Evolutionary conservation across 1,140 invertebrate species (phyloP), one percentile per base, ranked within the genome.

Genomic region (Acromyrmex heyeri): DNA sequence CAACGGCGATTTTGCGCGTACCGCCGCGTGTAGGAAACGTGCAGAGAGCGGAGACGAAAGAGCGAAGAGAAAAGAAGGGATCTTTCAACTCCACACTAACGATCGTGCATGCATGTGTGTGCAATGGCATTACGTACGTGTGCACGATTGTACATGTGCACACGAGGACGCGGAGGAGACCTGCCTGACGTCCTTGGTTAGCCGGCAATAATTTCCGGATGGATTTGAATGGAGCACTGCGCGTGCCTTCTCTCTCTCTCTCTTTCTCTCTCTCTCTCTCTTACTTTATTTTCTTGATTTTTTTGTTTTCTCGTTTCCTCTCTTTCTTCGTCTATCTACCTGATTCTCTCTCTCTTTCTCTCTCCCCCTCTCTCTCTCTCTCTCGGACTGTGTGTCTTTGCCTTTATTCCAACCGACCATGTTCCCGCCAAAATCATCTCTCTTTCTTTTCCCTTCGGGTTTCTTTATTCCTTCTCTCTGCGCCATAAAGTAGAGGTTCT

Each of bases 171-270:
- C 44, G 27, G n/a, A 24, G 27, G 30, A 86, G 85, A 67, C 69
- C 70, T 76, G 85, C 81, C 67, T 79, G 86, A 82, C 90, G 93
- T 93, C 92, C 93, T 93, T 93, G 93, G 91, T 88, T 86, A 78
- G 69, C 78, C 83, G 89, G 90, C 90, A 91, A 93, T 93, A 92
- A 91, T 93, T 93, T 93, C 92, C 92, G 91, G 91, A 93, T 91
- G 91, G 93, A 93, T 93, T 93, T 93, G 92, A 93, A 93, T 93
- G 92, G 87, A 92, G 90, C 87, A 87, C 87, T 88, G 85, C 87
- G 90, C 88, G 78, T 65, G 34, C 30, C 59, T 24, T 48, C 64
- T 88, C 24, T 79, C 70, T 76, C 72, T 61, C 2, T 44, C 8
- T 64, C 73, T 75, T 50, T 48, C 30, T 38, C 70, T 24, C 44